phyloP scores from a whole-genome alignment of 2,797 vertebrate species.

The Lagodon rhomboides region DNA sequence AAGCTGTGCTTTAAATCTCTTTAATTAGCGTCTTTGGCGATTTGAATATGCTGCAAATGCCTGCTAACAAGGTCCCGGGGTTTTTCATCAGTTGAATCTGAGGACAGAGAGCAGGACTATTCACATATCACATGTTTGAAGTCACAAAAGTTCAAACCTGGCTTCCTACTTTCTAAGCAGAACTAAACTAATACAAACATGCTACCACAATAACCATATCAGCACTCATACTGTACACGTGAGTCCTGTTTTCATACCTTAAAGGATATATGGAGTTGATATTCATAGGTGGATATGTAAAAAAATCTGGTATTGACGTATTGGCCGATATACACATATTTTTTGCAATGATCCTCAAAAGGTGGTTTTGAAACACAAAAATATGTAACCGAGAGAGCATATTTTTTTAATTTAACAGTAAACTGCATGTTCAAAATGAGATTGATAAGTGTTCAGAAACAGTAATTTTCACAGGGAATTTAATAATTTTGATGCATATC shows the following conservation, averaged over 20 bases:
- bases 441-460: too few species aligned
- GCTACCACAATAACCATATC: not conserved
- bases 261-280: not conserved
- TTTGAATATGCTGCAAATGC: slow-evolving; percentile 11
- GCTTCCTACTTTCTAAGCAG: not conserved
- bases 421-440: too few species aligned
- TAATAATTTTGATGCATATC: too few species aligned
- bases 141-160: slow-evolving; percentile 2
- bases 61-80: not conserved
- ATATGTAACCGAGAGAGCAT: too few species aligned
- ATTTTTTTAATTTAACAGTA: too few species aligned
- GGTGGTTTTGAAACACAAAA: too few species aligned
- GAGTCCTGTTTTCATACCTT: not conserved
- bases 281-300: not conserved
- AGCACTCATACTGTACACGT: not conserved
- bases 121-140: not conserved
- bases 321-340: too few species aligned
- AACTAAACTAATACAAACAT: not conserved
- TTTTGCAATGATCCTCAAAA: too few species aligned
- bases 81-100: slow-evolving; percentile 47
- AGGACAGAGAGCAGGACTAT: slow-evolving; percentile 18
- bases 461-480: too few species aligned
- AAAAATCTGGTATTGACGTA: too few species aligned
- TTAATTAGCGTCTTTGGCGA: not conserved
- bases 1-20: not conserved